phyloP scores from a whole-genome alignment of 2,888 invertebrate genomes.

The Himalopsyche tibetana region DNA sequence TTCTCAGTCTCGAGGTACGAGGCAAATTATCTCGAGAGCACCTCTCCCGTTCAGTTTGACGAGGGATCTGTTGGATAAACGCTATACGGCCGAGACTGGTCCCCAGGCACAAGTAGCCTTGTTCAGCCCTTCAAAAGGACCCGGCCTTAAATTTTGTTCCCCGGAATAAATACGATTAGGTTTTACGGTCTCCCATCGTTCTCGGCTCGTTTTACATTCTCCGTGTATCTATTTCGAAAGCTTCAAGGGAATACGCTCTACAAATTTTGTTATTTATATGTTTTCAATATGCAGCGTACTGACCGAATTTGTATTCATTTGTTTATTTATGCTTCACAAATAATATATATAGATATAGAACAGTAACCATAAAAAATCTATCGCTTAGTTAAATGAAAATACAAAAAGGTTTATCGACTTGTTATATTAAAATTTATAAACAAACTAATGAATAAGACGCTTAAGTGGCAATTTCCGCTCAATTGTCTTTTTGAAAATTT shows the following conservation, averaged over 20 bases:
- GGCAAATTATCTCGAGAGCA: constrained; percentile 20
- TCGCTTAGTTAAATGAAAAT: no score
- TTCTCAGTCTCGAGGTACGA: not conserved
- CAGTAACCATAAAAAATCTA: no score
- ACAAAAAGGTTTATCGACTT: no score
- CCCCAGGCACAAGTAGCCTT: constrained; percentile 26
- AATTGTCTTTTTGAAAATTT: no score
- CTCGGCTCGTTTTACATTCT: constrained; percentile 24
- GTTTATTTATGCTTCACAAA: not conserved
- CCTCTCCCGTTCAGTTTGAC: constrained; percentile 26
- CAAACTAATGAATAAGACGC: no score
- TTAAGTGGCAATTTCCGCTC: no score
- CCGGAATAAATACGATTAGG: constrained; percentile 17
- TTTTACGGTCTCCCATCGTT: constrained; percentile 26
- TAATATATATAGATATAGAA: no score
- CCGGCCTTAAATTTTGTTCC: constrained; percentile 15
- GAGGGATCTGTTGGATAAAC: constrained; percentile 6
- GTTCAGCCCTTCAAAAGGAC: constrained; percentile 19
- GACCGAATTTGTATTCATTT: not conserved
- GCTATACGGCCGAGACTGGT: not conserved
- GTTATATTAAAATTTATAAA: no score
- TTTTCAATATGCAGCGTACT: constrained; percentile 7
- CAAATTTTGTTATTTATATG: not conserved
- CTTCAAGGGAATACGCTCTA: constrained; percentile 4
- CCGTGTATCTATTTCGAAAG: constrained; percentile 15